Evolutionary conservation across 2,113 vertebrate species (phyloP).

Genomic region (Meles meles): DNA sequence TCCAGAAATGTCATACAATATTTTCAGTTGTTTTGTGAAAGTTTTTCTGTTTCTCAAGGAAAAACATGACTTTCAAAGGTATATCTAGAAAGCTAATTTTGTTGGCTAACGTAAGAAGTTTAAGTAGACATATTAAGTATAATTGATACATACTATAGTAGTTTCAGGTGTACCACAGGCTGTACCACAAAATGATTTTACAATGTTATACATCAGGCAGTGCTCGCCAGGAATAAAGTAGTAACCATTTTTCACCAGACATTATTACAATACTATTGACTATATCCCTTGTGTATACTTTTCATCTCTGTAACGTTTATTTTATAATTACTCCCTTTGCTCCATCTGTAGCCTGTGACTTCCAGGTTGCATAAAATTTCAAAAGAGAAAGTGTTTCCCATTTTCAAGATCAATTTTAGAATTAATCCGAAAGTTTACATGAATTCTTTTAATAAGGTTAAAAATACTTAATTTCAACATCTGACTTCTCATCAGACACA

Average conservation of each 20-base stretch:
- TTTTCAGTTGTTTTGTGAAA: not conserved
- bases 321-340: not conserved
- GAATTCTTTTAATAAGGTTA: not conserved
- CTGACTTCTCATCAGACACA: not conserved
- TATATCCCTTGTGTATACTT: not conserved
- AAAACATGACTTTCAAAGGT: not conserved
- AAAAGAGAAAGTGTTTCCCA: not conserved
- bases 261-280: not conserved
- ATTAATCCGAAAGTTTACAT: not conserved
- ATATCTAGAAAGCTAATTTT: not conserved
- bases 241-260: not conserved
- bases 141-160: too few species aligned
- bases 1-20: not conserved
- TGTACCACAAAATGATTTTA: not conserved
- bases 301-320: not conserved
- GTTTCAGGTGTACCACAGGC: not conserved
- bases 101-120: not conserved
- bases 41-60: not conserved
- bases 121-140: not conserved
- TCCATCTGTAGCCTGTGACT: not conserved
- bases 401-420: constrained; percentile 27
- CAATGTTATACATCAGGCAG: not conserved
- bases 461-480: not conserved
- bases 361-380: not conserved
- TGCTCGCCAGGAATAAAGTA: not conserved